Base-by-base conservation (phyloP, 2,797 vertebrate genomes). In the Sebastes reedi region DNA sequence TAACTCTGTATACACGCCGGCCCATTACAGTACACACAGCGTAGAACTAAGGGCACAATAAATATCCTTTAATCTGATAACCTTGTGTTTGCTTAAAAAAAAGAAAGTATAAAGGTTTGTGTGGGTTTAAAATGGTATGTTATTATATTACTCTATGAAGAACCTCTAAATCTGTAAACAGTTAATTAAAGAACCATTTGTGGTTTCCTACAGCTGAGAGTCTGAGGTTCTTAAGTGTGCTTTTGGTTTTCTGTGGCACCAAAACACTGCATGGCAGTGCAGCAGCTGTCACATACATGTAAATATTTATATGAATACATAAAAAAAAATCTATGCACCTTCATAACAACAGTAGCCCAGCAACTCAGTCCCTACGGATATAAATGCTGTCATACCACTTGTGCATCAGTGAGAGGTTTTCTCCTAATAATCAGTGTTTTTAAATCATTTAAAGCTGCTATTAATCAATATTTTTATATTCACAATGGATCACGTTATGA, bases 11-110 rank as follows among this genome's bases (percentile, higher is more conserved):
- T 88, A 91, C 89, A 92, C 66, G 79, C 71, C 10, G 80, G 67
- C 55, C 86, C 77, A 88, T 91, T 90, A 91, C 74, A 84, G 82
- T 77, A 79, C 78, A 91, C 75, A 84, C 74, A 84, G 77, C 50
- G 2, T 20, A 62, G 36, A 60, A 76, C 75, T 66, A 58, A 29
- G 72, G 82, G 80, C 79, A 75, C 84, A 91, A 88, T 86, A 85
- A 83, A 81, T 86, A 87, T 66, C 78, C 73, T 85, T 85, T 84
- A 75, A 93, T 91, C 91, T 89, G 91, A 92, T 93, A 91, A 88
- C 87, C 64, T 79, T 42, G 18, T 74, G 76, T 80, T 83, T 81
- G 69, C 83, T 71, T 70, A 20, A 88, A 80, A 80, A 82, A 76
- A 82, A 78, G 39, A 70, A 79, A 81, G 64, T 85, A 86, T 25